phyloP scores from a whole-genome alignment of 2,888 invertebrate species.

The Lissocephala sabroskyi region DNA sequence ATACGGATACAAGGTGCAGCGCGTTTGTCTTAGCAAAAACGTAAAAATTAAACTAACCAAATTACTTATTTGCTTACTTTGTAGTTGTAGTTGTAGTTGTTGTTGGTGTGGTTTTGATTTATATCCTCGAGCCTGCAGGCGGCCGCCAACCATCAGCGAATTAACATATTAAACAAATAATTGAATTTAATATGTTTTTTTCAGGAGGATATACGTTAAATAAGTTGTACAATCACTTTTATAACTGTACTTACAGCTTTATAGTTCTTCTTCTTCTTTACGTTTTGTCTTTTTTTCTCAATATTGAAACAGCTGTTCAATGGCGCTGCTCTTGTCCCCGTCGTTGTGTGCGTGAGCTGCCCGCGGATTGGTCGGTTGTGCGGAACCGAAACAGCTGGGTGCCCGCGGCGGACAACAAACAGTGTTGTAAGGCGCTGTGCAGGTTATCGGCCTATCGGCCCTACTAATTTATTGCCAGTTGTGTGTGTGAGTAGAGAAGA shows the following conservation, averaged over 20 bases:
- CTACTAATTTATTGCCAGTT: background rate
- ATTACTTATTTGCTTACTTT: too few relatives aligned
- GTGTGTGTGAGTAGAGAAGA: background rate
- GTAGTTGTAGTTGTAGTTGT: too few relatives aligned
- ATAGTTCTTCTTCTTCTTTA: conserved; percentile 26
- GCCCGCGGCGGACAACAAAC: too few relatives aligned
- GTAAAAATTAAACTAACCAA: conserved; percentile 18
- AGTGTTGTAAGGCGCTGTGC: background rate
- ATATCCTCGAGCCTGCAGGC: conserved; percentile 18
- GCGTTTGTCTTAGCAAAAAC: conserved; percentile 51
- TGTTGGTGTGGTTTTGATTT: too few relatives aligned
- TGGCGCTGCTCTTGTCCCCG: conserved; percentile 17
- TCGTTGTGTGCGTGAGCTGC: background rate
- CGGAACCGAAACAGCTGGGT: background rate
- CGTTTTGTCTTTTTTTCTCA: conserved; percentile 24
- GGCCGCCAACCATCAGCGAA: conserved; percentile 30
- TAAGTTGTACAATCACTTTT: background rate
- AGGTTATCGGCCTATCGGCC: background rate
- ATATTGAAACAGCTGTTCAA: conserved; percentile 57
- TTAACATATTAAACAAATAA: conserved; percentile 27
- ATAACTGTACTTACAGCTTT: conserved; percentile 13
- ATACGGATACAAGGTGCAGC: conserved; percentile 30
- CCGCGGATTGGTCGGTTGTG: too few relatives aligned
- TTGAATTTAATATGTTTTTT: conserved; percentile 2
- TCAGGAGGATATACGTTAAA: too few relatives aligned